Conservation (phyloP, 2,888 invertebrate species). For the Polydrusus pterygomalis region DNA sequence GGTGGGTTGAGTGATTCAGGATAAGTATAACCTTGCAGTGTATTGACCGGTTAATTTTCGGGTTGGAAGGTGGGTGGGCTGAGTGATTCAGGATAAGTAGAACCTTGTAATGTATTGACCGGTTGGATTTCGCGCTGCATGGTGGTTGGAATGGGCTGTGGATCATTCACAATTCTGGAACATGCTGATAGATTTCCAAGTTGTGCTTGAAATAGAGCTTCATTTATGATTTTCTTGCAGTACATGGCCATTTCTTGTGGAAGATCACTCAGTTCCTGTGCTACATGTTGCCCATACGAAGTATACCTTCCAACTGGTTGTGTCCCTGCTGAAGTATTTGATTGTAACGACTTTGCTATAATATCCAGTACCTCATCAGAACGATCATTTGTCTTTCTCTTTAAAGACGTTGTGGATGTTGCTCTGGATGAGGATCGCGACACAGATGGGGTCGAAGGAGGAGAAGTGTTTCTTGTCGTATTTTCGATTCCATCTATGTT, state of each 20-base stretch:
- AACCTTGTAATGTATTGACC: too few relatives aligned
- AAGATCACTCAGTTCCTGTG: constrained; percentile 7
- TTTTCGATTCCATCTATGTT: constrained; percentile 5
- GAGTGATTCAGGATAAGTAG: not conserved
- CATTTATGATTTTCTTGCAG: constrained; percentile 33
- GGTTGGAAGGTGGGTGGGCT: not conserved
- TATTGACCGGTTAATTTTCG: too few relatives aligned
- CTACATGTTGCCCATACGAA: constrained; percentile 11
- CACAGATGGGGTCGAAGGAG: constrained; percentile 15
- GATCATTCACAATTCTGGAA: constrained; percentile 1
- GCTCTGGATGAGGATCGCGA: constrained; percentile 18
- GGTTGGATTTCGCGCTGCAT: too few relatives aligned
- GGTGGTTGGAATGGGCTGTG: not conserved
- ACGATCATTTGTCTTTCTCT: constrained; percentile 19
- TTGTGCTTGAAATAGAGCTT: constrained; percentile 17
- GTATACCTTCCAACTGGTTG: constrained; percentile 16
- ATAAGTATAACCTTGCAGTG: not conserved
- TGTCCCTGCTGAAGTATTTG: constrained; percentile 1
- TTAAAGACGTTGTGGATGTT: not conserved
- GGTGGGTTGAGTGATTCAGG: not conserved
- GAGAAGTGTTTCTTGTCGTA: not conserved
- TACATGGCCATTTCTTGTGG: constrained; percentile 16
- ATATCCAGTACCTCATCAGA: constrained; percentile 19
- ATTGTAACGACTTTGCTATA: constrained; percentile 23
- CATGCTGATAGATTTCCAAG: constrained; percentile 6